Evolutionary conservation across 37 sponge, comb jelly and placozoan genomes (phyloP).

Genomic region (Eunapius fragilis): DNA sequence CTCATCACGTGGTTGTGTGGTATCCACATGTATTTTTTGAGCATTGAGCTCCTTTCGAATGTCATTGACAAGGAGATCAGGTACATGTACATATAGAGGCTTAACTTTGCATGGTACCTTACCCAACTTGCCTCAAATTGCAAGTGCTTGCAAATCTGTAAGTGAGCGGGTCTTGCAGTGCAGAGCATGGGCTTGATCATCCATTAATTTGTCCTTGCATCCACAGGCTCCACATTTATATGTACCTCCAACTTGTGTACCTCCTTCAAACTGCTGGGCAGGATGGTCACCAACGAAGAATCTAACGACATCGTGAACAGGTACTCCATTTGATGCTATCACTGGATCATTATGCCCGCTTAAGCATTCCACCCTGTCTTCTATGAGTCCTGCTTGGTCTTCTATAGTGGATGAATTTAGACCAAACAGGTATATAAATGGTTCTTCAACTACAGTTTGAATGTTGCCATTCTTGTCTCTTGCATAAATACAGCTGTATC

Average conservation of each 20-base stretch:
- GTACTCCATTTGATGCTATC: background rate
- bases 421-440: background rate
- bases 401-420: background rate
- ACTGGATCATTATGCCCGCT: background rate
- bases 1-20: background rate
- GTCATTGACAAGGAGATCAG: constrained; percentile 6
- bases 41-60: background rate
- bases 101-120: background rate
- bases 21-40: background rate
- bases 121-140: background rate
- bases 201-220: background rate
- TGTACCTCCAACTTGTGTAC: too few species aligned
- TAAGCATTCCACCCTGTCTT: background rate
- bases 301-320: background rate
- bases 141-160: constrained; percentile 4
- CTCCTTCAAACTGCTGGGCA: too few species aligned
- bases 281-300: too few species aligned
- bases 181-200: background rate
- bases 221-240: too few species aligned
- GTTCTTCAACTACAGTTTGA: background rate
- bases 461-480: background rate
- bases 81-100: background rate
- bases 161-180: constrained; percentile 7
- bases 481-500: constrained; percentile 25
- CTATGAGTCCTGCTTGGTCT: background rate